A percentile compares a stretch with the other conserved stretches of the same genome.
These are phyloP conservation scores for Podabrus alpinus DNA, from an alignment of 2,888 invertebrate species.

Conservation along the genomic window DNA sequence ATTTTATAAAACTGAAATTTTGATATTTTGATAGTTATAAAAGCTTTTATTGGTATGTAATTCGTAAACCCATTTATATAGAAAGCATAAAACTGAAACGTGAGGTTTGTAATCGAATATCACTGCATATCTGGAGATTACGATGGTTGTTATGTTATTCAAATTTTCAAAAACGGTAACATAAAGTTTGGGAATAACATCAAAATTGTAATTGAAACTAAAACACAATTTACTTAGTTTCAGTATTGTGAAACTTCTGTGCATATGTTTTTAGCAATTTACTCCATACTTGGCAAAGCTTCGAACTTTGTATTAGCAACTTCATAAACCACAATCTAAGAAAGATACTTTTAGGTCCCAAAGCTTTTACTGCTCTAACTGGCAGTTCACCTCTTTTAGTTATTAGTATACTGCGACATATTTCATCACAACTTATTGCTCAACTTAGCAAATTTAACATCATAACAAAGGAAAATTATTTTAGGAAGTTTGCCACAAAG, in stretches of 20 bases:
- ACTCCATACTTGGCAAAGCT: background rate
- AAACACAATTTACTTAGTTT: background rate
- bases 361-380: background rate
- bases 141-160: background rate
- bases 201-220: background rate
- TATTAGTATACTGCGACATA: background rate
- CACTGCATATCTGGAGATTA: background rate
- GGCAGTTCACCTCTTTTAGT: background rate
- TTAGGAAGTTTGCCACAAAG: background rate
- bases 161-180: background rate
- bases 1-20: constrained; percentile 5
- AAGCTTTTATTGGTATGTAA: background rate
- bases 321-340: background rate
- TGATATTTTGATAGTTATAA: background rate
- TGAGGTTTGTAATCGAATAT: background rate
- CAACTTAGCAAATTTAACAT: background rate
- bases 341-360: background rate
- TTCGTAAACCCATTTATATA: background rate
- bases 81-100: background rate
- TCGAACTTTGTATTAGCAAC: background rate
- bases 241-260: background rate
- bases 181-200: background rate
- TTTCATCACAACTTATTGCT: background rate
- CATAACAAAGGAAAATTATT: background rate
- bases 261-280: background rate